These are phyloP conservation scores for Megaptera novaeangliae DNA, from an alignment of 2,113 vertebrate species.

Conservation along the genomic window DNA sequence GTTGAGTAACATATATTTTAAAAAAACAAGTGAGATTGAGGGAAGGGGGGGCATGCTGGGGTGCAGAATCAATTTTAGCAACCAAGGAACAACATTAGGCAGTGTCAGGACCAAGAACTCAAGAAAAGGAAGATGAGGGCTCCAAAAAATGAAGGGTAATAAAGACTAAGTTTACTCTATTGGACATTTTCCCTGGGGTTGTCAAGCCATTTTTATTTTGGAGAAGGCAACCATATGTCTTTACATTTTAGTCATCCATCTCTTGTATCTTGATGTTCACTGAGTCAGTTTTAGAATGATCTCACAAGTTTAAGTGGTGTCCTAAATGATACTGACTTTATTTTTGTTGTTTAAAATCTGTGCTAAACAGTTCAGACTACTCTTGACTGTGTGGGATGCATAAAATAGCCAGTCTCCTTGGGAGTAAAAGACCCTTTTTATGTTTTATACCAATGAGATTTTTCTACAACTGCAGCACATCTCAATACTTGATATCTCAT, in stretches of 20 bases:
- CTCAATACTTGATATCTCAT: slow-evolving; percentile 25
- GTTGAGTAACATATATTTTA: neutral
- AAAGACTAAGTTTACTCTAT: neutral
- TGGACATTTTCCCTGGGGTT: neutral
- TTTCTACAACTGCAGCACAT: neutral
- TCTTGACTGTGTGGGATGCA: neutral
- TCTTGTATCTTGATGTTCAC: neutral
- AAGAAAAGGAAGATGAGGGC: too few species aligned
- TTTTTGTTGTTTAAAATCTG: neutral
- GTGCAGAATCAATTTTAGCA: neutral
- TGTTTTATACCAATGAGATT: neutral
- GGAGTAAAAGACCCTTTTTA: neutral
- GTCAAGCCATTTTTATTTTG: neutral
- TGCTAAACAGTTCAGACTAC: neutral
- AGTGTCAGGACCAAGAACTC: too few species aligned
- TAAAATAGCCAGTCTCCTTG: neutral
- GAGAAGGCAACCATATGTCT: neutral
- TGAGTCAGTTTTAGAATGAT: neutral
- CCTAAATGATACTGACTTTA: neutral
- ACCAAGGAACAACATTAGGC: neutral
- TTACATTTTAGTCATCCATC: neutral
- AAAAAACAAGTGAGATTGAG: neutral
- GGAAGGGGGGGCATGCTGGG: rapidly evolving
- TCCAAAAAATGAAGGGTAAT: rapidly evolving
- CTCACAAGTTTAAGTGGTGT: neutral